phyloP scores from a whole-genome alignment of 2,113 vertebrate species.

The Furnarius figulus region DNA sequence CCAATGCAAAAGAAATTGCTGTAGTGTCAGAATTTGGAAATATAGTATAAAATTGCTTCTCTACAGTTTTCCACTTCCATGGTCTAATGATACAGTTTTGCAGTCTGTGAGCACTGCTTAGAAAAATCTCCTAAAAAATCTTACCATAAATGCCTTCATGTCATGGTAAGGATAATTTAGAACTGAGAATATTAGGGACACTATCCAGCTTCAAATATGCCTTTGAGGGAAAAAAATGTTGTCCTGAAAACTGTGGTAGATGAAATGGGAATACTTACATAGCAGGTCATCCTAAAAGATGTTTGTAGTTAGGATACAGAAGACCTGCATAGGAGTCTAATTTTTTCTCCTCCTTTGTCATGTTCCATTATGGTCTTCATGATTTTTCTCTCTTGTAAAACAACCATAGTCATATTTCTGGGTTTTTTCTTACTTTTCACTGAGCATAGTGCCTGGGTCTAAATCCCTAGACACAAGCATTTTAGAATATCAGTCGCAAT shows the following conservation, averaged over 20 bases:
- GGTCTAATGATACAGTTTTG: not conserved
- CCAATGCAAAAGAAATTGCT: not conserved
- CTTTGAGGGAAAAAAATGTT: not conserved
- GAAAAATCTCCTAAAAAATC: not conserved
- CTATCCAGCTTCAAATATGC: not conserved
- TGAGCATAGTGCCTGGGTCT: not conserved
- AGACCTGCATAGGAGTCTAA: not conserved
- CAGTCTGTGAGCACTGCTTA: fast-evolving
- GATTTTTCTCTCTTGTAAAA: not conserved
- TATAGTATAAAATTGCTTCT: not conserved
- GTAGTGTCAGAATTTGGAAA: not conserved
- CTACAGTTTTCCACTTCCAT: not conserved
- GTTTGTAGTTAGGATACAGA: not conserved
- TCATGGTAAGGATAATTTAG: not conserved
- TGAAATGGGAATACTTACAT: not conserved
- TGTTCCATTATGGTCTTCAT: not conserved
- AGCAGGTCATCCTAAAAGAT: not conserved
- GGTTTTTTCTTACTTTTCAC: not conserved
- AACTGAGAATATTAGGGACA: not conserved
- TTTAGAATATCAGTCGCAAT: slow-evolving; percentile 3
- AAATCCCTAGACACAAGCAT: slow-evolving; percentile 13
- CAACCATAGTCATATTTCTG: not conserved
- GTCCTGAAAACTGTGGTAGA: not conserved
- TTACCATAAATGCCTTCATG: not conserved
- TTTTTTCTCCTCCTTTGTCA: not conserved